Evolutionary conservation across 1,140 invertebrate species (phyloP), one percentile per base, ranked within the genome.

Genomic region (Mercenaria mercenaria): DNA sequence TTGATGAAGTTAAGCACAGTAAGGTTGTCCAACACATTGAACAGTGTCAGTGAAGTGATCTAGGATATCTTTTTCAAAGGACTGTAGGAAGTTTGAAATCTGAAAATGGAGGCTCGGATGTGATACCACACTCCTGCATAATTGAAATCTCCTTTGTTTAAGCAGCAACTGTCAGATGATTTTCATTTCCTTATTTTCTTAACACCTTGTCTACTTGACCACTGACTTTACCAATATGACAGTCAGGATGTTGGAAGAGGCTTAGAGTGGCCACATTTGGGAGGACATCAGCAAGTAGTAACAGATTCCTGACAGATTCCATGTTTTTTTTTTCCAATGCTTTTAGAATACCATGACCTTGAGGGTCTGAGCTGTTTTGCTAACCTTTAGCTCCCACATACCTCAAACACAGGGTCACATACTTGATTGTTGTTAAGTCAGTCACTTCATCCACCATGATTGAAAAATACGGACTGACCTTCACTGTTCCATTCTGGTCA

Each of bases 271-370:
- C 56, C 10, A 88, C 37, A 88, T 90, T 81, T 13, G 89, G 89
- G 6, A 90, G 59, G 37, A 43, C 52, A 39, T 90, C 82, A 64
- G 72, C 82, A 13, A 90, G 47, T 4, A 90, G 61, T 13, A 84
- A 52, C 3, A 90, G 43, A 34, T 11, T 20, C 15, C 76, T 32
- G 0, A 90, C 15, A 39, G 34, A 85, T 13, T 37, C 29, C 3
- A 72, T 72, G 41, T 86, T 59, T 59, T 84, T 79, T n/a, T n/a
- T n/a, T n/a, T n/a, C n/a, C 41, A 90, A 26, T n/a, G 26, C 39
- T 37, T 90, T 90, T 11, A 85, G 39, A 32, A 90, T 11, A 43
- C 81, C 89, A 56, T 86, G 64, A 10, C 81, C 89, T 59, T 79
- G 8, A 37, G 74, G 61, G 26, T 90, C 81, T 26, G 15, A 86